These are phyloP conservation scores for Cyphomyrus discorhynchus DNA, from an alignment of 2,113 vertebrate species.

Conservation along the genomic window DNA sequence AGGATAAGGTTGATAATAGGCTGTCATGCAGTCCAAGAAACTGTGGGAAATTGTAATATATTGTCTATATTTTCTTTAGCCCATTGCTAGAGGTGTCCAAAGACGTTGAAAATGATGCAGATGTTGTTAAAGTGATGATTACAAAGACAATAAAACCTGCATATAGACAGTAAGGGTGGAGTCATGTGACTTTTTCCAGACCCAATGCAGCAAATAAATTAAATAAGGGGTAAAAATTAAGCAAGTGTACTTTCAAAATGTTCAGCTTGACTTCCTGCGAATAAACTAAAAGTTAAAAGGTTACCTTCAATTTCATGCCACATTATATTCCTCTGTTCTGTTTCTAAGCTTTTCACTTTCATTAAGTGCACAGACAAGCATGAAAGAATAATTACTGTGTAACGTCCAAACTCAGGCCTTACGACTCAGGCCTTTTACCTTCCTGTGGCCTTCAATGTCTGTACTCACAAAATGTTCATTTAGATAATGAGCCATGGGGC, in stretches of 20 bases:
- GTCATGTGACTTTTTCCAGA: neutral
- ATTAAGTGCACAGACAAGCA: conserved; percentile 78
- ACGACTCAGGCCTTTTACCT: conserved; percentile 66
- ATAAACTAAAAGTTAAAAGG: conserved; percentile 76
- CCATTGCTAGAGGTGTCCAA: neutral
- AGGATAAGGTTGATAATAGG: neutral
- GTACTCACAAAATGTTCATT: conserved; percentile 74
- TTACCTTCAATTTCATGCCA: conserved; percentile 99
- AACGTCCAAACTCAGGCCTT: conserved; percentile 75
- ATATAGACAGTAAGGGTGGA: neutral
- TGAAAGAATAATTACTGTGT: conserved; percentile 87
- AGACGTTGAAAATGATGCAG: conserved; percentile 56
- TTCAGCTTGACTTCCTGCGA: conserved; percentile 65
- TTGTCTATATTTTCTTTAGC: neutral
- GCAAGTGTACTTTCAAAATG: conserved; percentile 36
- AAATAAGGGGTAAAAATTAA: conserved; percentile 13
- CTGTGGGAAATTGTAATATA: neutral
- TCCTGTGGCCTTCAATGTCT: conserved; percentile 67
- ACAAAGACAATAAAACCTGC: neutral
- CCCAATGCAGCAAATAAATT: neutral
- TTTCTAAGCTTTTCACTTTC: conserved; percentile 83
- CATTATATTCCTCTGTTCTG: conserved; percentile 99
- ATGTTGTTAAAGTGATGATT: conserved; percentile 61
- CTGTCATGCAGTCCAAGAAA: neutral
- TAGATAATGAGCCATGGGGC: conserved; percentile 68